Evolutionary conservation across 2,113 vertebrate genomes (phyloP).

Genomic region (Alosa alosa): DNA sequence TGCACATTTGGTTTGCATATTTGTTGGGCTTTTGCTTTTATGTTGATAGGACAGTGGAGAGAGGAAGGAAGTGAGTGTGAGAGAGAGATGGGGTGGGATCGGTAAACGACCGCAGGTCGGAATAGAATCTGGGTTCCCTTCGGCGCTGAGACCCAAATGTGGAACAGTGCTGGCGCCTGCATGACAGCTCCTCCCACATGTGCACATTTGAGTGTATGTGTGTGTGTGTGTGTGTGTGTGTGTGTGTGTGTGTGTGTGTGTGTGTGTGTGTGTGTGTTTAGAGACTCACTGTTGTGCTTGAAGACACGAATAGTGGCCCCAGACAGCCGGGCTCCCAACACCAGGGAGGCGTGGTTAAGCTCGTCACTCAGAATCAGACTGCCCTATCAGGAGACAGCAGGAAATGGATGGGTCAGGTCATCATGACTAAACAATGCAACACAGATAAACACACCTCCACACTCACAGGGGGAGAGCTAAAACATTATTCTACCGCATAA

Average conservation of each 20-base stretch:
- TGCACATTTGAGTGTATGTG: neutral
- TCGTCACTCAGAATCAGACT: slow-evolving; percentile 87
- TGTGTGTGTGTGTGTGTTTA: neutral
- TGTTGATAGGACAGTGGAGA: no score
- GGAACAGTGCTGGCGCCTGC: no score
- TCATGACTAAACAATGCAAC: neutral
- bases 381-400: slow-evolving; percentile 62
- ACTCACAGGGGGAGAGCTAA: neutral
- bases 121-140: no score
- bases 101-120: no score
- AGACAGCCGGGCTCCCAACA: slow-evolving; percentile 82
- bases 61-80: no score
- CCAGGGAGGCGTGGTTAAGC: slow-evolving; percentile 83
- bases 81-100: no score
- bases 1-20: no score
- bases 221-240: slow-evolving; percentile 4
- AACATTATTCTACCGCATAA: neutral
- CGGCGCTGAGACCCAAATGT: no score
- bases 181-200: no score
- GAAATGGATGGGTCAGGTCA: neutral
- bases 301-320: slow-evolving; percentile 86
- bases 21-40: no score
- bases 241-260: neutral
- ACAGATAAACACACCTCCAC: slow-evolving; percentile 16
- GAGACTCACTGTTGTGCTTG: slow-evolving; percentile 87